Evolutionary conservation across 1,140 invertebrate genomes (phyloP), one percentile per base, ranked within the genome.

Genomic region (Apocrypta bakeri): DNA sequence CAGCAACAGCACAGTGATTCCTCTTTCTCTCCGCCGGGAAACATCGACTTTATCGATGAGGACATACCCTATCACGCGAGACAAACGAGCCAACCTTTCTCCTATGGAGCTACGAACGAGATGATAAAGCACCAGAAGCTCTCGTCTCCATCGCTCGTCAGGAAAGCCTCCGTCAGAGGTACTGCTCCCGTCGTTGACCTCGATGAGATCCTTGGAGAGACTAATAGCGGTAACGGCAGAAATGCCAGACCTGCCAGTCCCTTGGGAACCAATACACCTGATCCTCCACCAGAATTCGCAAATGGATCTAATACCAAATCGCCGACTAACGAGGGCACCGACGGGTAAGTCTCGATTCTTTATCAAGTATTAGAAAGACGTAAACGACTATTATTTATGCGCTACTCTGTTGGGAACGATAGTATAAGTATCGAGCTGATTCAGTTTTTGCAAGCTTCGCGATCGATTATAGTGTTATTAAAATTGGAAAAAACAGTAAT

Each of bases 11-110:
- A 42, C 7, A 42, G 88, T 12, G 40, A 85, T 37, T 88, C 90
- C 3, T 90, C 91, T 1, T 91, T 91, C 66, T 91, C 90, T 8
- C 90, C 90, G 1, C 85, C 87, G 3, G 90, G 89, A 0, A 90
- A 91, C 24, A 91, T 91, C 61, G 90, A 92, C 84, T 90, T 87
- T 77, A 92, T 92, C 82, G 93, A 93, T 85, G 92, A 93, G 75
- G 93, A 95, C 86, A 95, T 96, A 86, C 96, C 96, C 33, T 97
- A 97, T 90, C 96, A 97, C 94, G 96, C 96, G 79, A 92, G 96
- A 72, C 94, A 95, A 74, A 95, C 96, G 89, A 96, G 95, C 84
- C 94, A 95, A 83, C 96, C 96, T 25, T 97, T 97, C 91, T 96
- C 95, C 21, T 97, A 97, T 93, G 95, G 95, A 33, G 93, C 93